phyloP scores from a whole-genome alignment of 2,888 invertebrate species.

The Deilephila elpenor region DNA sequence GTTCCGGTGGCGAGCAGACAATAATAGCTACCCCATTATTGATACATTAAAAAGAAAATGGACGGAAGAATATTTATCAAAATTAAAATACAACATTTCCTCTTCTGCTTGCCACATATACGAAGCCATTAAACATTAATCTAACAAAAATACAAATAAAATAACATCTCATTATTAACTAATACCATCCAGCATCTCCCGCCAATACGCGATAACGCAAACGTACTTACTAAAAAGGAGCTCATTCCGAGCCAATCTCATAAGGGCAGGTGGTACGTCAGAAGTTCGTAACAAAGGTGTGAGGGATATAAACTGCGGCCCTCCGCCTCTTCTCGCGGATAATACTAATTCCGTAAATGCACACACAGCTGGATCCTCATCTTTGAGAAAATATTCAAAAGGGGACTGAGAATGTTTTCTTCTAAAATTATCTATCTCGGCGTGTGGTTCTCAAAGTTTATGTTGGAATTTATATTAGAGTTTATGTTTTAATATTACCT shows the following conservation, averaged over 20 bases:
- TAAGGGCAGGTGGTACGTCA: conserved; percentile 8
- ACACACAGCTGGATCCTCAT: conserved; percentile 37
- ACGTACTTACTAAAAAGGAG: neutral
- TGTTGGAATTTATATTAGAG: neutral
- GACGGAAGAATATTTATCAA: too few species aligned
- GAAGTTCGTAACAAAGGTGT: conserved; percentile 16
- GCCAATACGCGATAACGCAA: neutral
- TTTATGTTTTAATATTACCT: neutral
- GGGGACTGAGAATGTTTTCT: conserved; percentile 42
- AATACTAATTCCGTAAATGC: conserved; percentile 44
- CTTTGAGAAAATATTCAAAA: conserved; percentile 43
- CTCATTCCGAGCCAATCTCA: conserved; percentile 18
- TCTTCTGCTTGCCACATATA: too few species aligned
- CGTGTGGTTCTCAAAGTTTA: conserved; percentile 26
- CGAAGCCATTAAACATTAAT: too few species aligned
- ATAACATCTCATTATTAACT: neutral
- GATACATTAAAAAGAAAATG: too few species aligned
- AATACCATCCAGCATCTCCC: neutral
- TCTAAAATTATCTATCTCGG: conserved; percentile 41
- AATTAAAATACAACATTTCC: too few species aligned
- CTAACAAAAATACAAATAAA: too few species aligned
- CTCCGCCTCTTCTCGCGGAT: conserved; percentile 8
- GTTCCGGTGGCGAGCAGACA: too few species aligned
- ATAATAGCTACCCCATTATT: too few species aligned
- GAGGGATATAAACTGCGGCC: neutral